Evolutionary conservation across 1,140 invertebrate species (phyloP), one percentile per base, ranked within the genome.

Genomic region (Apocrypta bakeri): DNA sequence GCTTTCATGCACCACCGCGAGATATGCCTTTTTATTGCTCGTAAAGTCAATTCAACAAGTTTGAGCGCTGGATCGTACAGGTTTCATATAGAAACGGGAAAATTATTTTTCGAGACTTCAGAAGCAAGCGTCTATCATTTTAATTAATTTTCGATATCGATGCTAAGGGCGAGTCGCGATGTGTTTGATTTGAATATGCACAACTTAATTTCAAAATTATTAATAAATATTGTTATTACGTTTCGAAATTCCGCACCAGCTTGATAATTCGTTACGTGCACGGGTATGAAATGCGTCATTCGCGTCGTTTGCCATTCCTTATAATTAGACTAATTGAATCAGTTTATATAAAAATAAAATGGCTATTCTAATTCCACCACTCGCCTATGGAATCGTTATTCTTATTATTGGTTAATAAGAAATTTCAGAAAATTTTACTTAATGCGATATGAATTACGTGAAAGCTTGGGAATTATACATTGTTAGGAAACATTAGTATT

Each of bases 21-120:
- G 69, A 74, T 74, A 66, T 40, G n/a, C 61, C 7, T 69, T 84
- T 72, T 84, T 83, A 61, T 72, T 77, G 42, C 63, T 72, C 78
- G 33, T 80, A 69, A 83, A 80, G 71, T 61, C 64, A 71, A 83
- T 76, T 83, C 72, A 83, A 83, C 78, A 76, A 83, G 78, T 83
- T 83, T 71, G 71, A 27, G 75, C 77, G 17, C 48, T 56, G 48
- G 48, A 56, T 56, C 1, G 14, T n/a, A 7, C 48, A 2, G 48
- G 17, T 21, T 56, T 56, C 6, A 21, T 56, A 56, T 56, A 17
- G 48, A 4, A 56, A 56, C 48, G 21, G 48, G 14, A 56, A 56
- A 56, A 21, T 56, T 6, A 56, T 56, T 56, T 56, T 56, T 56
- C 21, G 48, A 7, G 21, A 9, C 9, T 9, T 9, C 33, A 42